phyloP scores from a whole-genome alignment of 2,797 vertebrate genomes.

The Zalophus californianus region DNA sequence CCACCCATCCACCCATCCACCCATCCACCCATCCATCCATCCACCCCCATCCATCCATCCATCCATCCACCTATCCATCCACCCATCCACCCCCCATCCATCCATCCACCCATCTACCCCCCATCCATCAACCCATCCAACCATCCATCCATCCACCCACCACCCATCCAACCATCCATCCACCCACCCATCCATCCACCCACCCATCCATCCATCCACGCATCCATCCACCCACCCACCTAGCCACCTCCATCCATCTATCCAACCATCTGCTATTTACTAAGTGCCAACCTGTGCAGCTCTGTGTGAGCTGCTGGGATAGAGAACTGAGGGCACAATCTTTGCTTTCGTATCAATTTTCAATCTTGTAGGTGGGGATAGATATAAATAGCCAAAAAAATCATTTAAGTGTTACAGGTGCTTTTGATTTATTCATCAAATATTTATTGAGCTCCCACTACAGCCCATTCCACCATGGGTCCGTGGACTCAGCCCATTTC shows the following conservation, averaged over 20 bases:
- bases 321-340: not conserved
- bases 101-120: not conserved
- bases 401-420: constrained; percentile 44
- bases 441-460: constrained; percentile 51
- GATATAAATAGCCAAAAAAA: constrained; percentile 35
- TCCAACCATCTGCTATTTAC: not conserved
- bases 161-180: accelerated
- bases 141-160: not conserved
- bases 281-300: not conserved
- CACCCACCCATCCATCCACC: too few relatives aligned
- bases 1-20: not conserved
- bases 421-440: constrained; percentile 54
- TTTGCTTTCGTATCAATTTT: constrained; percentile 58
- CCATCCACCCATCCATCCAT: too few relatives aligned
- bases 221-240: not conserved
- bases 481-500: not conserved
- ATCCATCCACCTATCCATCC: not conserved
- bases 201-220: not conserved
- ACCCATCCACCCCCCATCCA: not conserved
- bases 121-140: not conserved
- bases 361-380: constrained; percentile 22
- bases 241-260: not conserved
- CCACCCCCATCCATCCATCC: too few relatives aligned
- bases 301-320: not conserved
- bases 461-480: not conserved